Conservation (phyloP, 2,888 invertebrate genomes). For the Drosophila robusta region DNA sequence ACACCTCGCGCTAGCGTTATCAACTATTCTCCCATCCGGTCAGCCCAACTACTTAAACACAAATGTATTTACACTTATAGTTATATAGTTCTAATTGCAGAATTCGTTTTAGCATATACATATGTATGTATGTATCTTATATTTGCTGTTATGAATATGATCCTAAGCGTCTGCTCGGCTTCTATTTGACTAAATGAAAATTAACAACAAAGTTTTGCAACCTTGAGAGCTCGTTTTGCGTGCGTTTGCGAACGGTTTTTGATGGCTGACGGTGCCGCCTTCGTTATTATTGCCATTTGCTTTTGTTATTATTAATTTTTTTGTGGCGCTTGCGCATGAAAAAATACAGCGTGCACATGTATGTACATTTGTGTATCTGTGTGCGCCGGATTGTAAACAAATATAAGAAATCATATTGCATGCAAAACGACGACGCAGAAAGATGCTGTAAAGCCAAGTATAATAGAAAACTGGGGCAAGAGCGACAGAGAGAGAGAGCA, state of each 20-base stretch:
- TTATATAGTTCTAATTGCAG: neutral
- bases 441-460: slow-evolving; percentile 17
- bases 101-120: too few relatives aligned
- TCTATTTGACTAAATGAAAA: slow-evolving; percentile 35
- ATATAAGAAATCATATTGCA: slow-evolving; percentile 32
- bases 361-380: slow-evolving; percentile 1
- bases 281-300: slow-evolving; percentile 47
- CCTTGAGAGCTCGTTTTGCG: slow-evolving; percentile 45
- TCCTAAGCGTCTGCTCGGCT: slow-evolving; percentile 12
- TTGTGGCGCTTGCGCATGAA: slow-evolving; percentile 52
- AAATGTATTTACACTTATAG: neutral
- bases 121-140: neutral
- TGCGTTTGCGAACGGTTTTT: slow-evolving; percentile 25
- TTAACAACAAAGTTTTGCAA: slow-evolving; percentile 42
- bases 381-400: slow-evolving; percentile 41
- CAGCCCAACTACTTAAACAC: too few relatives aligned
- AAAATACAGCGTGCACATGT: slow-evolving; percentile 6
- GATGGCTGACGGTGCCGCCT: slow-evolving; percentile 17
- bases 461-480: neutral
- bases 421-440: slow-evolving; percentile 36
- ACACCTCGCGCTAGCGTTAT: too few relatives aligned
- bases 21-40: too few relatives aligned
- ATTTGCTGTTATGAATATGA: slow-evolving; percentile 1
- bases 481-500: neutral
- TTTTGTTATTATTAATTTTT: slow-evolving; percentile 46